Evolutionary conservation across 2,797 vertebrate species (phyloP).

Genomic region (Sciurus carolinensis): DNA sequence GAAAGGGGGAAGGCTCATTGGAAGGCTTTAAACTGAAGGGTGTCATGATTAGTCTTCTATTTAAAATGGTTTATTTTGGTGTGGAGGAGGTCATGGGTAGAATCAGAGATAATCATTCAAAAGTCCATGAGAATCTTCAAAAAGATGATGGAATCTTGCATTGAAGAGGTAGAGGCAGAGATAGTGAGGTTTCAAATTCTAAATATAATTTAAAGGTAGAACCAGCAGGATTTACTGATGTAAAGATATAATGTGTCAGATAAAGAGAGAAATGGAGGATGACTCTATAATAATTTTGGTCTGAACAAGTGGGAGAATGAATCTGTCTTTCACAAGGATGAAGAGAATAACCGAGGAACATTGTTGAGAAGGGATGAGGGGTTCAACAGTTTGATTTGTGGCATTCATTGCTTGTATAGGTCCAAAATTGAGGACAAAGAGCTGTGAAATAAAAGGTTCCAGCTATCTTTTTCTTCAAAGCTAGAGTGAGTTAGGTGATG

Average conservation of each 20-base stretch:
- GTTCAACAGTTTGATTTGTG: not conserved
- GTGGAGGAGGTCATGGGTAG: not conserved
- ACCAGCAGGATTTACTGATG: not conserved
- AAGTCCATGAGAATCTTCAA: no score
- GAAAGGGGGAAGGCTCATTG: not conserved
- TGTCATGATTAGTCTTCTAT: no score
- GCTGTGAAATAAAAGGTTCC: not conserved
- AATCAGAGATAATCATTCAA: not conserved
- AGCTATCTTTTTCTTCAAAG: not conserved
- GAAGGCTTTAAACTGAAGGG: not conserved
- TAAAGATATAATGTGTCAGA: not conserved
- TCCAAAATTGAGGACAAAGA: conserved; percentile 2
- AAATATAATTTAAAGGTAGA: not conserved
- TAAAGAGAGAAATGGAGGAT: no score
- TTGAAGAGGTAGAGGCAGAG: not conserved
- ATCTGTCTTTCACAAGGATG: not conserved
- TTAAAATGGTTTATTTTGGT: not conserved
- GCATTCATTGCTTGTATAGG: not conserved
- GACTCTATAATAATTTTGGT: not conserved
- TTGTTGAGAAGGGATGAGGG: not conserved
- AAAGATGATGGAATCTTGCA: not conserved
- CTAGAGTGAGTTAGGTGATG: not conserved
- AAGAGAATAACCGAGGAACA: not conserved
- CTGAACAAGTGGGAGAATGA: not conserved
- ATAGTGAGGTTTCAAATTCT: no score